Conservation (phyloP, 1,140 invertebrate species). For the Luehdorfia chinensis region DNA sequence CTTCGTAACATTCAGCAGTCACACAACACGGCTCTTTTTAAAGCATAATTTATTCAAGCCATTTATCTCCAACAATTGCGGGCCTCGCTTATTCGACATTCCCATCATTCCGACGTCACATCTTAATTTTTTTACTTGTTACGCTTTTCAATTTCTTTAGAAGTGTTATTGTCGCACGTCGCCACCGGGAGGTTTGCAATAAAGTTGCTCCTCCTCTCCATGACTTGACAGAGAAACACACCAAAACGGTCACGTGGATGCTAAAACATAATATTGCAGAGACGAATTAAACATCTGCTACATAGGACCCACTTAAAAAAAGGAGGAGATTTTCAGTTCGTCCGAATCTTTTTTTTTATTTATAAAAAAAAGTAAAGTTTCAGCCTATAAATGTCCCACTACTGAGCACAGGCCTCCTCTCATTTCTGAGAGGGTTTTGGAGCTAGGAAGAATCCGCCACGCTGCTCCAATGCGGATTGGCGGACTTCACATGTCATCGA, state of each 20-base stretch:
- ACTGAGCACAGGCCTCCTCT: too few relatives aligned
- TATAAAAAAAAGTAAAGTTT: too few relatives aligned
- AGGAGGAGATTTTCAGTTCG: too few relatives aligned
- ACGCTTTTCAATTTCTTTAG: constrained; percentile 33
- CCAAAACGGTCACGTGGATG: constrained; percentile 14
- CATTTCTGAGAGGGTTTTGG: too few relatives aligned
- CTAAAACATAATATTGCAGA: too few relatives aligned
- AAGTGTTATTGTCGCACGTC: constrained; percentile 26
- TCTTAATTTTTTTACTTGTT: constrained; percentile 25
- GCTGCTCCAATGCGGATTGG: too few relatives aligned
- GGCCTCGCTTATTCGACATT: constrained; percentile 10
- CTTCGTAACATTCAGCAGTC: not conserved
- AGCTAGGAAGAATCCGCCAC: too few relatives aligned
- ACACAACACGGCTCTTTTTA: constrained; percentile 11
- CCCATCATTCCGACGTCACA: constrained; percentile 3
- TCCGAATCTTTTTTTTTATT: too few relatives aligned
- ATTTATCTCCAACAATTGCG: constrained; percentile 14
- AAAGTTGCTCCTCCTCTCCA: constrained; percentile 25
- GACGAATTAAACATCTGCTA: too few relatives aligned
- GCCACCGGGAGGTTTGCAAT: constrained; percentile 26
- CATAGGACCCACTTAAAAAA: too few relatives aligned
- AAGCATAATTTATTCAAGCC: constrained; percentile 16
- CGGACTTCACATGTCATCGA: too few relatives aligned
- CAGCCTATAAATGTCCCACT: too few relatives aligned
- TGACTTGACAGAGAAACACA: constrained; percentile 17